A percentile compares a stretch with the other conserved stretches of the same genome.
Conservation (phyloP, 2,888 invertebrate species). For the Nudaria mundana region DNA sequence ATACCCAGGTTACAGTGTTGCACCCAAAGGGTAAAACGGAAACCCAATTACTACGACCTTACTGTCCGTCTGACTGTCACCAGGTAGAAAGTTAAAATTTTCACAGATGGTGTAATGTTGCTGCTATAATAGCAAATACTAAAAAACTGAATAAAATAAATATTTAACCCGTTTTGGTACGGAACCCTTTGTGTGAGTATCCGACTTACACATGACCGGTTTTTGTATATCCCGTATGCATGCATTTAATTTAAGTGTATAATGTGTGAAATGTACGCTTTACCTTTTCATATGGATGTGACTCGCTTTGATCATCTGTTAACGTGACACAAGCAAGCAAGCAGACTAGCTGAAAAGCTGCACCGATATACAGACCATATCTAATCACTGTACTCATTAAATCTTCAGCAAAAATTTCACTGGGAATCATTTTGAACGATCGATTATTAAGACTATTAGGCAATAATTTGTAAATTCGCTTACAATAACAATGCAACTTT, state of each 20-base stretch:
- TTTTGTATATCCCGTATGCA: no score
- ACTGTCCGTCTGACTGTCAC: no score
- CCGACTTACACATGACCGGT: no score
- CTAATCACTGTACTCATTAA: constrained; percentile 87
- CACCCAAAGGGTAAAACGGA: no score
- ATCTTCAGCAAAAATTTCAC: constrained; percentile 82
- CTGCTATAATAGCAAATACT: no score
- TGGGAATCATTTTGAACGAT: constrained; percentile 71
- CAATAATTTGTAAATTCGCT: neutral
- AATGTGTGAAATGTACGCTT: neutral
- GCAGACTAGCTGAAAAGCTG: constrained; percentile 93
- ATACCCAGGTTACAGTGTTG: no score
- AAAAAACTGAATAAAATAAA: no score
- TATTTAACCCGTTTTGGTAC: no score
- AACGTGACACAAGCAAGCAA: constrained; percentile 90
- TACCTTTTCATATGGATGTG: constrained; percentile 76
- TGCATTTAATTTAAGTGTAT: neutral
- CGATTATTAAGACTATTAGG: constrained; percentile 13
- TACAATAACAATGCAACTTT: neutral
- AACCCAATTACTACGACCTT: no score
- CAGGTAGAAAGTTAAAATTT: no score
- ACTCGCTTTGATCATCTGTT: constrained; percentile 83
- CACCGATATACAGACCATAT: constrained; percentile 91
- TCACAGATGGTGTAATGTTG: no score
- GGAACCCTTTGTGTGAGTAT: no score